Conservation (phyloP, 53 echinoderm and acorn worm genomes). For the Henricia sp. region DNA sequence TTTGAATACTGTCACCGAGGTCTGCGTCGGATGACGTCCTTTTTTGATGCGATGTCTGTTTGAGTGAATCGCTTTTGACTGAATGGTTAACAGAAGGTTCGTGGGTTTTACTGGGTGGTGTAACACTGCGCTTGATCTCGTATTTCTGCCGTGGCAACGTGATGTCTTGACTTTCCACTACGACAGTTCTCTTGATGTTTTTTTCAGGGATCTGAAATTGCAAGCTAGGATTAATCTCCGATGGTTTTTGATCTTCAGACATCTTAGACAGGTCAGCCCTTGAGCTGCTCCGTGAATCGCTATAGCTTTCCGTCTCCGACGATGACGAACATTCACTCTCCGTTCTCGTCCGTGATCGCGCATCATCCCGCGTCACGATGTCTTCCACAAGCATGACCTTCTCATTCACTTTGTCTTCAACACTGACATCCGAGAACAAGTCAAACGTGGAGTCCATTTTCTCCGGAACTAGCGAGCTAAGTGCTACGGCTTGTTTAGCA, state of each 20-base stretch:
- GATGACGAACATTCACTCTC: conserved; percentile 34
- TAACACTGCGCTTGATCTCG: conserved; percentile 8
- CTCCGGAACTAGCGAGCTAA: conserved; percentile 62
- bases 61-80: conserved; percentile 1
- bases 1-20: conserved; percentile 21
- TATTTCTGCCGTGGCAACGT: neutral
- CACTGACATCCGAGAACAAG: conserved; percentile 32
- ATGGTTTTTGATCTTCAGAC: conserved; percentile 31
- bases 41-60: conserved; percentile 14
- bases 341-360: neutral
- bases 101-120: neutral
- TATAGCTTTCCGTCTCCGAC: conserved; percentile 48
- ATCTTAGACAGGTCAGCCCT: conserved; percentile 33
- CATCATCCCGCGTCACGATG: conserved; percentile 6
- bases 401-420: conserved; percentile 17
- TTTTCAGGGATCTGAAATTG: neutral
- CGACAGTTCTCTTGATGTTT: conserved; percentile 1
- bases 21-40: conserved; percentile 14
- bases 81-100: conserved; percentile 13
- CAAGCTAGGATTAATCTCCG: neutral
- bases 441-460: conserved; percentile 25
- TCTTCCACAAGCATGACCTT: conserved; percentile 27
- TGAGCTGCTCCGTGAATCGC: conserved; percentile 41
- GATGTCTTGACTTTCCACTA: neutral
- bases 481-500: conserved; percentile 71